phyloP scores from a whole-genome alignment of 2,888 invertebrate genomes.

The Gymnocheta viridis region DNA sequence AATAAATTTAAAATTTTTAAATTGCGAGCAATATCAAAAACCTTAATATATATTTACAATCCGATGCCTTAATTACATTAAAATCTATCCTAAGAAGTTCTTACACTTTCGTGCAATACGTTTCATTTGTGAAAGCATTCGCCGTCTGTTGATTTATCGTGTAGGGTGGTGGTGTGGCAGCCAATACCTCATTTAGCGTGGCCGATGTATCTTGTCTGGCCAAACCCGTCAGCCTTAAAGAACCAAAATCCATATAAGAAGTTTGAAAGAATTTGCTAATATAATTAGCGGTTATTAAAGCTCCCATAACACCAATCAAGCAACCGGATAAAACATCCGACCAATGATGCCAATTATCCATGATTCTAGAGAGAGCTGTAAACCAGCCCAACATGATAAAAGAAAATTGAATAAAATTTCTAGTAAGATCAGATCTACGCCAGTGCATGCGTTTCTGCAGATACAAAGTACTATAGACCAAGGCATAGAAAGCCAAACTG shows the following conservation, averaged over 20 bases:
- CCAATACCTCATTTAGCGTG: constrained; percentile 75
- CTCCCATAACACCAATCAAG: constrained; percentile 73
- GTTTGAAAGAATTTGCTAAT: constrained; percentile 64
- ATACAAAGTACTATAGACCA: constrained; percentile 92
- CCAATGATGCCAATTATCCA: constrained; percentile 80
- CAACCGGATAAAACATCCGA: constrained; percentile 77
- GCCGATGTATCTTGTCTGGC: constrained; percentile 75
- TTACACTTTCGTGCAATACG: constrained; percentile 78
- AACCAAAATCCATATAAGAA: constrained; percentile 40
- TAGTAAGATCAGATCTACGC: constrained; percentile 89
- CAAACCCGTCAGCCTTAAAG: constrained; percentile 38
- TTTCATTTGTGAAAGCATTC: constrained; percentile 70
- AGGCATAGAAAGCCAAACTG: constrained; percentile 91
- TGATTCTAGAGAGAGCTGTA: constrained; percentile 76
- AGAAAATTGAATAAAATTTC: constrained; percentile 88
- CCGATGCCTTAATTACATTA: not conserved
- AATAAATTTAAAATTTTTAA: no score
- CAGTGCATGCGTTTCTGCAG: constrained; percentile 92
- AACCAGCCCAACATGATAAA: constrained; percentile 78
- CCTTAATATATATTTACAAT: no score
- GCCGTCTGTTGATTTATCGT: constrained; percentile 40
- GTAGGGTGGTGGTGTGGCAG: constrained; percentile 75
- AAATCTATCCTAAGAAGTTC: not conserved
- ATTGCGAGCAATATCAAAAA: no score
- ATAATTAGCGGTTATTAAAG: constrained; percentile 75